Evolutionary conservation across 1,140 invertebrate genomes (phyloP).

Genomic region (Cecropterus lyciades): DNA sequence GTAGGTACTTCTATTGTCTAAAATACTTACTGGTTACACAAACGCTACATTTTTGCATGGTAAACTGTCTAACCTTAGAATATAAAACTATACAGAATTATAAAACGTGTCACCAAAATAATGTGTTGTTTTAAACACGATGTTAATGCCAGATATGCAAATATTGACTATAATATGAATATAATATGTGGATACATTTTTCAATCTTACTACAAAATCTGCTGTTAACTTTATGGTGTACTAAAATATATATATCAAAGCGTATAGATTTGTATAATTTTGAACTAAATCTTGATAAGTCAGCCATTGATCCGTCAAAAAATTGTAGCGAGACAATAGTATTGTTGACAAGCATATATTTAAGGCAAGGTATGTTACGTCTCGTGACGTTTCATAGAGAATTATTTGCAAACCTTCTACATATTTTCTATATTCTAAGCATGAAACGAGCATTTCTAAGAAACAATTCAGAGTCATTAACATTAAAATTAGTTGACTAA

Average conservation of each 20-base stretch:
- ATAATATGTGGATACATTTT: no score
- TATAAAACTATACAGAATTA: neutral
- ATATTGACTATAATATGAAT: no score
- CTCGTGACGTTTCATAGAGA: neutral
- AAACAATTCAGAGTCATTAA: constrained; percentile 21
- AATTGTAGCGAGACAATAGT: no score
- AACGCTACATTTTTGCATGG: constrained; percentile 5
- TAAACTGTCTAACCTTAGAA: neutral
- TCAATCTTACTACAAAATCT: no score
- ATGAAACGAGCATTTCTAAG: constrained; percentile 7
- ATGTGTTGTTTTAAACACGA: no score
- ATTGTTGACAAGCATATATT: neutral
- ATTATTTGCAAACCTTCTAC: neutral
- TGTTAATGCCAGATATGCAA: no score
- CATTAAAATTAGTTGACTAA: constrained; percentile 13
- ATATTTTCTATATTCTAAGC: constrained; percentile 1
- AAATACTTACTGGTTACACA: neutral
- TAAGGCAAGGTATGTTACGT: neutral
- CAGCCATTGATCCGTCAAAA: no score
- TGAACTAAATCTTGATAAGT: no score
- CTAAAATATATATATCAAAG: no score
- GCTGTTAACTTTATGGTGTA: no score
- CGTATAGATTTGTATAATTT: no score
- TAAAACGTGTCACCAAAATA: no score
- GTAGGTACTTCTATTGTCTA: neutral